phyloP scores from a whole-genome alignment of 2,113 vertebrate species.

The Hirundichthys speculiger region DNA sequence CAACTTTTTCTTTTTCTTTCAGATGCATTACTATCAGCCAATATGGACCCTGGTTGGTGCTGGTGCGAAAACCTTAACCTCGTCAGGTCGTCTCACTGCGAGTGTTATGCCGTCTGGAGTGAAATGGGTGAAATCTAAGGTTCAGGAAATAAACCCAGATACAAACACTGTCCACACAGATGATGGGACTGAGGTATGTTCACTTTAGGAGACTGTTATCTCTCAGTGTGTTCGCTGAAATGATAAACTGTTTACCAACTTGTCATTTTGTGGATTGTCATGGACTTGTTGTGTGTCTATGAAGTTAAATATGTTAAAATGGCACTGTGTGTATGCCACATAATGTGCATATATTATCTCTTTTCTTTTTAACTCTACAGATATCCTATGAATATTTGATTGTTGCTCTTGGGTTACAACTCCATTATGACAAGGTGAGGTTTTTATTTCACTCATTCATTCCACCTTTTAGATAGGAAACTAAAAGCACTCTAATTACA shows the following conservation, averaged over 20 bases:
- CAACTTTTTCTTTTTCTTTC: not conserved
- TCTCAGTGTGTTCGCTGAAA: too few relatives aligned
- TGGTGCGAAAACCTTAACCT: slow-evolving; percentile 86
- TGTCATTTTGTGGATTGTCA: too few relatives aligned
- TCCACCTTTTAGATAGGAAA: not conserved
- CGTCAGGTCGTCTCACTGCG: slow-evolving; percentile 83
- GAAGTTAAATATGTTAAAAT: too few relatives aligned
- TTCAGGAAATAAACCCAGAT: slow-evolving; percentile 87
- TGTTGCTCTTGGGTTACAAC: slow-evolving; percentile 91
- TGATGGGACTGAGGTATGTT: slow-evolving; percentile 83
- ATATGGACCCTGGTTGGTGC: slow-evolving; percentile 96
- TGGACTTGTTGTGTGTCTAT: too few relatives aligned
- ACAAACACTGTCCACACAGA: slow-evolving; percentile 86
- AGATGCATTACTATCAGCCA: slow-evolving; percentile 92
- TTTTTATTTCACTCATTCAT: slow-evolving; percentile 6
- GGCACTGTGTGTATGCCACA: too few relatives aligned
- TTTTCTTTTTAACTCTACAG: slow-evolving; percentile 71
- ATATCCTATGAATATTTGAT: slow-evolving; percentile 95
- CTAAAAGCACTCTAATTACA: not conserved
- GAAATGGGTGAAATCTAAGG: slow-evolving; percentile 90
- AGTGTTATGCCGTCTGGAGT: slow-evolving; percentile 90
- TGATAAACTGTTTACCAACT: too few relatives aligned
- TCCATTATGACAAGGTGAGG: slow-evolving; percentile 93
- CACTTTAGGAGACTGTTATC: not conserved
- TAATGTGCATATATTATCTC: slow-evolving; percentile 58